Percentiles rank a stretch among this genome's conserved stretches.
These are phyloP conservation scores for Stramonita haemastoma DNA, from an alignment of 2,888 invertebrate species.

Conservation along the genomic window DNA sequence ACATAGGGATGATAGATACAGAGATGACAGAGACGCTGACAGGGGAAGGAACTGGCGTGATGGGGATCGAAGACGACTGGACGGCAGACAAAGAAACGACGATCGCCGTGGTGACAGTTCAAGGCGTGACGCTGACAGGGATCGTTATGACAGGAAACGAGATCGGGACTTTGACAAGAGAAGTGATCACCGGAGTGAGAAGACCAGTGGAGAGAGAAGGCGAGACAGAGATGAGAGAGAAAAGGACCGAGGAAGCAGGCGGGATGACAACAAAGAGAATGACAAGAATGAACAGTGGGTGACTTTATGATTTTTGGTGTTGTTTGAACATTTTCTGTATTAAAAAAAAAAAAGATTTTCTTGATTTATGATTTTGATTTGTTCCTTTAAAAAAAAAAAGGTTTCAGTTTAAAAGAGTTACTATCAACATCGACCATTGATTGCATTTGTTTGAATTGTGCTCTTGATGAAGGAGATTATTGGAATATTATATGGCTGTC, in stretches of 20 bases:
- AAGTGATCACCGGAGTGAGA: slow-evolving; percentile 27
- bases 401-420: too few species aligned
- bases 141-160: slow-evolving; percentile 34
- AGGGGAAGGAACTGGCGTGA: slow-evolving; percentile 32
- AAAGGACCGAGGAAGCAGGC: slow-evolving; percentile 22
- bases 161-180: slow-evolving; percentile 35
- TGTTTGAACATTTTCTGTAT: not conserved
- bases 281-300: slow-evolving; percentile 29
- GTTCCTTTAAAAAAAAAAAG: too few species aligned
- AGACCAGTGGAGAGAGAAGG: slow-evolving; percentile 38
- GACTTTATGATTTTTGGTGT: not conserved
- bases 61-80: slow-evolving; percentile 30
- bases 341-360: too few species aligned
- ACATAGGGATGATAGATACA: slow-evolving; percentile 35
- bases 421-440: too few species aligned
- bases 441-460: too few species aligned
- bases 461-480: too few species aligned
- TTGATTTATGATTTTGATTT: too few species aligned
- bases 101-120: slow-evolving; percentile 36
- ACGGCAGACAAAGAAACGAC: slow-evolving; percentile 15
- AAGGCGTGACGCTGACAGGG: slow-evolving; percentile 12
- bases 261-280: slow-evolving; percentile 37
- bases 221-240: slow-evolving; percentile 35
- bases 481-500: too few species aligned
- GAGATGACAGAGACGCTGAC: slow-evolving; percentile 34